Percentiles rank a stretch among this genome's conserved stretches.
Conservation (phyloP, 2,113 vertebrate genomes). For the Eonycteris spelaea region DNA sequence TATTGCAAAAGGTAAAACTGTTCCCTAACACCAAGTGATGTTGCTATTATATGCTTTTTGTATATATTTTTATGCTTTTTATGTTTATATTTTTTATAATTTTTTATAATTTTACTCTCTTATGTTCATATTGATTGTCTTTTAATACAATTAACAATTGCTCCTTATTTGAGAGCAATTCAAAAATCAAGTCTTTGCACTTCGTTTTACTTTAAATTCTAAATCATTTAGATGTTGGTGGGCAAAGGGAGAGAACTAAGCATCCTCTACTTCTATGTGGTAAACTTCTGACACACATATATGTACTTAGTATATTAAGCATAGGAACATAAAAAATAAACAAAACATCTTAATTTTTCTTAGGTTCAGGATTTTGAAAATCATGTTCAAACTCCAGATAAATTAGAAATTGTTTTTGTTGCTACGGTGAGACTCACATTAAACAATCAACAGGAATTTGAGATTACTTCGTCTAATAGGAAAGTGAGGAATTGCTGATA, state of each 20-base stretch:
- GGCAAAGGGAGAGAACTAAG: background rate
- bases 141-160: constrained; percentile 14
- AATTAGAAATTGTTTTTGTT: background rate
- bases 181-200: background rate
- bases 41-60: background rate
- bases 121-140: constrained; percentile 26
- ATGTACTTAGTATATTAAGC: background rate
- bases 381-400: constrained; percentile 3
- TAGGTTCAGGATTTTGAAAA: background rate
- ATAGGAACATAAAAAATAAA: background rate
- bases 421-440: background rate
- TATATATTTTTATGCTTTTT: background rate
- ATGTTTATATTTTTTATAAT: background rate
- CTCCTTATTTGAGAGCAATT: background rate
- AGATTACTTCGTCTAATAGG: background rate
- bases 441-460: background rate
- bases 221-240: background rate
- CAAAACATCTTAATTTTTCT: background rate
- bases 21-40: background rate
- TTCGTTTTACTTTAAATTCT: background rate
- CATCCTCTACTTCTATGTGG: background rate
- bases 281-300: background rate
- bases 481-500: background rate
- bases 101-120: background rate
- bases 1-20: background rate